Base-by-base conservation (phyloP, 2,888 invertebrate species). In the Koerneria pararmatus region DNA sequence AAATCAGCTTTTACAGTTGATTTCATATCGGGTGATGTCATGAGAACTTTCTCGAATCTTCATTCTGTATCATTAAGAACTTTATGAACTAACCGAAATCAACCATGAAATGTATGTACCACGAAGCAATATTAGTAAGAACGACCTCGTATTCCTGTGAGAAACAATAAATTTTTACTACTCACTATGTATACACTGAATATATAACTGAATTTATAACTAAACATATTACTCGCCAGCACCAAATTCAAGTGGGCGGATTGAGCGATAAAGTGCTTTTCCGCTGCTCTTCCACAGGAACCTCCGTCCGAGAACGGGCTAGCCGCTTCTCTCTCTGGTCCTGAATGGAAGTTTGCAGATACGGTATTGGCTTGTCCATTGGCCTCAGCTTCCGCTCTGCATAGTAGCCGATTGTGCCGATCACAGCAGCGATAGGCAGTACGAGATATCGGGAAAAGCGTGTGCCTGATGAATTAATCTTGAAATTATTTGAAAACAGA, bases 331-430 rank as follows among this genome's bases (percentile, higher is more conserved):
- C 62, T 11, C 69, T 19, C 53, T 69, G 69, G 27, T 69, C 69
- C 58, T 70, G 68, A 29, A 71, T 62, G 15, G 71, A 69, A 19
- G 54, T 4, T 51, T 69, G 63, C 49, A 71, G 60, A 48, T 71
- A 71, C n/a, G 63, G 59, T 6, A 71, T 69, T 32, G 71, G 37
- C 29, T 54, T 24, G 22, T 54, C 67, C 24, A 63, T 65, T 15
- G 69, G 66, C 41, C 62, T 37, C 35, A 71, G 53, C 51, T 69
- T 67, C 41, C 56, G 53, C 61, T 71, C 71, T n/a, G 63, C 63
- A 46, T 59, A 71, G 66, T 71, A 71, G n/a, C 71, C 71, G 56
- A 69, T 59, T 8, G 71, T 68, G 24, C 71, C 71, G 24, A 71
- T 62, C 5, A 69, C 66, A 1, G 67, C 67, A 1, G 71, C 71